Percentiles rank a stretch among this genome's conserved stretches.
phyloP scores from a whole-genome alignment of 2,888 invertebrate species.

The Meandrusa payeni region DNA sequence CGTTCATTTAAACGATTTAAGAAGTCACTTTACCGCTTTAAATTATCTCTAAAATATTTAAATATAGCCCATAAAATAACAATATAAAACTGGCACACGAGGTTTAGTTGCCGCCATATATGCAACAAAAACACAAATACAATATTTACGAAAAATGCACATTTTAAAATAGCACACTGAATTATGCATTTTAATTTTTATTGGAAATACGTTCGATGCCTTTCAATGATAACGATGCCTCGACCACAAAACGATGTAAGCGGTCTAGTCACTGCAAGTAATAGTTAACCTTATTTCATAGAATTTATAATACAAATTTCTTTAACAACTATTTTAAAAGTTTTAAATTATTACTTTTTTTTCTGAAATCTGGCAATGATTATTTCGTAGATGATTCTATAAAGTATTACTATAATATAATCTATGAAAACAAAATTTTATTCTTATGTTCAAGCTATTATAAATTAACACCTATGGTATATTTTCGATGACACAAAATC shows the following conservation, averaged over 20 bases:
- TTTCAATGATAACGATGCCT: constrained; percentile 14
- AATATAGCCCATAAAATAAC: too few species aligned
- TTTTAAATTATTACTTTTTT: background rate
- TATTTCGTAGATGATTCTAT: constrained; percentile 7
- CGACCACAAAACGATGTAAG: background rate
- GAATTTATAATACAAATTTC: background rate
- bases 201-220: constrained; percentile 14
- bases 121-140: constrained; percentile 3
- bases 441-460: too few species aligned
- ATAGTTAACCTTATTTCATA: constrained; percentile 4
- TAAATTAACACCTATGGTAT: too few species aligned
- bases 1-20: too few species aligned
- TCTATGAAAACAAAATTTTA: too few species aligned
- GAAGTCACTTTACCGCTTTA: too few species aligned
- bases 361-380: constrained; percentile 17
- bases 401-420: too few species aligned
- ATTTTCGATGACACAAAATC: too few species aligned
- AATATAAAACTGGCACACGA: background rate
- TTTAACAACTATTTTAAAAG: background rate
- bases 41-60: too few species aligned
- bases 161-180: constrained; percentile 19
- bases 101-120: background rate
- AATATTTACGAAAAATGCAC: constrained; percentile 13
- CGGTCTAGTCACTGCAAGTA: background rate
- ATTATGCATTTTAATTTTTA: constrained; percentile 23